Percentiles rank a stretch among this genome's conserved stretches.
Evolutionary conservation across 2,113 vertebrate genomes (phyloP).

Genomic region (Sminthopsis crassicaudata): DNA sequence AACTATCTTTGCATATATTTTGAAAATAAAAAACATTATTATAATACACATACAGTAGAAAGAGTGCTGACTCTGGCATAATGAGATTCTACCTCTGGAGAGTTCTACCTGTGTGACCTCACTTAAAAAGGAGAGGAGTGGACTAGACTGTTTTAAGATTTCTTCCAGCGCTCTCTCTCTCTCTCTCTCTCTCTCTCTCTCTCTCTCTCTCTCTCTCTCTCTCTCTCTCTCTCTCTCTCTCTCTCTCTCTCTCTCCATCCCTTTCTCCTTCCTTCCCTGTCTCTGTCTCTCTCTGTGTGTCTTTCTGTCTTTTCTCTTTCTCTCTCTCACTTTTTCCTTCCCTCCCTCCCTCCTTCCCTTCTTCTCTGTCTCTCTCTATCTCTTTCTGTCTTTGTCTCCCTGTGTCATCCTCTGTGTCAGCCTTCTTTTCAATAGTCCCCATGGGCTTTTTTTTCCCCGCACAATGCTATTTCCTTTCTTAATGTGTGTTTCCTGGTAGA

Average conservation of each 20-base stretch:
- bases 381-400: no score
- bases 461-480: slow-evolving; percentile 48
- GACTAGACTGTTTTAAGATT: background rate
- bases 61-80: background rate
- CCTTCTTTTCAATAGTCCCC: background rate
- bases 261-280: background rate
- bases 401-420: background rate
- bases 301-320: no score
- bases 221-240: no score
- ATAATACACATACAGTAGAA: no score
- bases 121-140: background rate
- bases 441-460: background rate
- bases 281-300: background rate
- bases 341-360: no score
- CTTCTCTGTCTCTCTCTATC: no score
- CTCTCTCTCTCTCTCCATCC: no score
- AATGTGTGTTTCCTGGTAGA: background rate
- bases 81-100: background rate
- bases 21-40: no score
- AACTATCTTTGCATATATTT: no score
- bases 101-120: background rate
- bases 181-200: no score
- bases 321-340: background rate
- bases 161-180: background rate
- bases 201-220: no score